Percentiles rank a stretch among this genome's conserved stretches.
Conservation (phyloP, 2,797 vertebrate species). For the Serranus cabrilla region DNA sequence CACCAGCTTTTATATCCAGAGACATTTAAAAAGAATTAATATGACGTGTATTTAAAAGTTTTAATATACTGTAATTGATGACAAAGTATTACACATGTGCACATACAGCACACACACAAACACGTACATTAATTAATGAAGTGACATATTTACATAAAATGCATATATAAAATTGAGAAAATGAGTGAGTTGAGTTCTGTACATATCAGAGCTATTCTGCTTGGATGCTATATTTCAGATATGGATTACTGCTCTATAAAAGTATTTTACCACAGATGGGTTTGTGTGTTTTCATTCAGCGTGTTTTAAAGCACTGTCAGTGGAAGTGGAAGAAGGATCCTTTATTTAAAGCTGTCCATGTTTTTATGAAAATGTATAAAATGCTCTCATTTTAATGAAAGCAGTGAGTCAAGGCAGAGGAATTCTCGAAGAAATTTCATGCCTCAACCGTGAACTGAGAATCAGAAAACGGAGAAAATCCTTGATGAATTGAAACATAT, state of each 20-base stretch:
- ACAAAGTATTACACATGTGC: constrained; percentile 53
- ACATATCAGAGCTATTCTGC: constrained; percentile 79
- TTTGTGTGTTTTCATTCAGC: constrained; percentile 54
- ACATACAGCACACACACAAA: constrained; percentile 45
- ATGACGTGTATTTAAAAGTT: constrained; percentile 81
- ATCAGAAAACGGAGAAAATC: too few species aligned
- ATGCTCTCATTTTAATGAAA: not conserved
- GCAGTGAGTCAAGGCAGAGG: too few species aligned
- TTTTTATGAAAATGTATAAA: not conserved
- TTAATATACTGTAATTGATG: constrained; percentile 75
- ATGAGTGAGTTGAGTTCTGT: constrained; percentile 73
- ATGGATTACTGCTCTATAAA: constrained; percentile 87
- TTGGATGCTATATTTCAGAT: constrained; percentile 88
- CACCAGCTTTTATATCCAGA: constrained; percentile 89
- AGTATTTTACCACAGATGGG: constrained; percentile 87
- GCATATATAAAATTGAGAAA: constrained; percentile 63
- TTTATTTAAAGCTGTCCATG: not conserved
- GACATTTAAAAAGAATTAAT: constrained; percentile 78
- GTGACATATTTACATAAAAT: constrained; percentile 59
- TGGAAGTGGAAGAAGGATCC: not conserved
- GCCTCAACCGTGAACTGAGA: too few species aligned
- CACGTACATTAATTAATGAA: constrained; percentile 36
- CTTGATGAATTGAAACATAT: too few species aligned
- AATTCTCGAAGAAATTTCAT: too few species aligned
- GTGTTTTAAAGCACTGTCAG: not conserved